Evolutionary conservation across 2,113 vertebrate genomes (phyloP), one percentile per base, ranked within the genome.

Genomic region (Cavia porcellus): DNA sequence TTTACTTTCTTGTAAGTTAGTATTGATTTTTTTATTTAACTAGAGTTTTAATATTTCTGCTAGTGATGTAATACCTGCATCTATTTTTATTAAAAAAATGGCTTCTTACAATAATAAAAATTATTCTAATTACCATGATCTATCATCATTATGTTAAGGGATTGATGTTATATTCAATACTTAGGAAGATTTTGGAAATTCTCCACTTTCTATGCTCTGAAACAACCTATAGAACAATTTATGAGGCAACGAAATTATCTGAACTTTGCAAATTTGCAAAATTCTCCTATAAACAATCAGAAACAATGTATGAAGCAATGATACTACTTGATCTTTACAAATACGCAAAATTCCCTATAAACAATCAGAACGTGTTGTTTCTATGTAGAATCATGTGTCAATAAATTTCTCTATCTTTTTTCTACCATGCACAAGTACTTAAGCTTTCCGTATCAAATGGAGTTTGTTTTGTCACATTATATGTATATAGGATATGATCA

Each of bases 11-110:
- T 61, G 10, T 68, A 90, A 84, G 87, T 94, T 95, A 42, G 4
- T 62, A 72, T 30, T 94, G 9, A 70, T 88, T 14, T 61, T 50
- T 96, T 96, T 57, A 84, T 79, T 96, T 94, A 82, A 81, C 30
- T 17, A 28, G 5, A 25, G n/a, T 75, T 72, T 10, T 11, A 87
- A 86, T 75, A 12, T 79, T 91, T 89, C 80, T 52, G 17, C 32
- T 70, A 84, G 19, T 59, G 14, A 68, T 93, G 96, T 89, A 70
- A 92, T 61, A 70, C 80, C 81, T 83, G 30, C 10, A 57, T 32
- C 17, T 82, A 0, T 80, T 84, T 89, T 86, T 72, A 79, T 32
- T 38, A 2, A 38, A 85, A 90, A 90, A 20, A 9, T 82, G 90
- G 13, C 45, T 94, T 89, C 68, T 45, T 89, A 62, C 62, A 83